phyloP scores from a whole-genome alignment of 1,140 invertebrate species.

The Lasaia peninsularis region DNA sequence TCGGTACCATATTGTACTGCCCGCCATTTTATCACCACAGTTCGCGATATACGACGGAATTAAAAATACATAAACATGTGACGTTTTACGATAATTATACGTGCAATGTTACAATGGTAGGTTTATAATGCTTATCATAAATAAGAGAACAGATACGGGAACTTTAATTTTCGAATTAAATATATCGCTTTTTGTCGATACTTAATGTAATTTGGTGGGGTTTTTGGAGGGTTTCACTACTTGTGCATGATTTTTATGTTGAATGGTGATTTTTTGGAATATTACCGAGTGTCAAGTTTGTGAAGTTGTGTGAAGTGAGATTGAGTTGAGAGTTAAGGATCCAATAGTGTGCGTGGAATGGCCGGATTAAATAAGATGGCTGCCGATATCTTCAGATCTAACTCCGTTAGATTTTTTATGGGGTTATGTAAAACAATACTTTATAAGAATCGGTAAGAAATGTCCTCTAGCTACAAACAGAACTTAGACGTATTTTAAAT shows the following conservation, averaged over 20 bases:
- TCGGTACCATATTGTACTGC: constrained; percentile 46
- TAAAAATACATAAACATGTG: constrained; percentile 73
- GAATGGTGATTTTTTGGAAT: too few species aligned
- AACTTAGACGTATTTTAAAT: too few species aligned
- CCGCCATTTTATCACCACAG: constrained; percentile 54
- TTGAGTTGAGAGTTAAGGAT: too few species aligned
- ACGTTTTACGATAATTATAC: constrained; percentile 69
- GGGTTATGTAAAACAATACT: too few species aligned
- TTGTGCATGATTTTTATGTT: background rate
- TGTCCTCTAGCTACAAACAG: too few species aligned
- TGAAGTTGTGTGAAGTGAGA: too few species aligned
- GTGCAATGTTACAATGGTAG: constrained; percentile 56
- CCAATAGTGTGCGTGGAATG: too few species aligned
- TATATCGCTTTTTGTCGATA: constrained; percentile 19
- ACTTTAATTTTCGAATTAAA: constrained; percentile 35
- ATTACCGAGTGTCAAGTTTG: too few species aligned
- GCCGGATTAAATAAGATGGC: too few species aligned
- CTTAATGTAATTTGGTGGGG: constrained; percentile 1
- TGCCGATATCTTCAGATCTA: too few species aligned
- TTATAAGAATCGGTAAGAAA: too few species aligned
- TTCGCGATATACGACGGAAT: constrained; percentile 63
- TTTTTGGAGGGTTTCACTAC: background rate
- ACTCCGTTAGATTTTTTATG: too few species aligned
- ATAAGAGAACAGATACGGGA: constrained; percentile 39
- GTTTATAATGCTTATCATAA: constrained; percentile 56